Conservation (phyloP, 2,888 invertebrate genomes). For the Erynnis tages region DNA sequence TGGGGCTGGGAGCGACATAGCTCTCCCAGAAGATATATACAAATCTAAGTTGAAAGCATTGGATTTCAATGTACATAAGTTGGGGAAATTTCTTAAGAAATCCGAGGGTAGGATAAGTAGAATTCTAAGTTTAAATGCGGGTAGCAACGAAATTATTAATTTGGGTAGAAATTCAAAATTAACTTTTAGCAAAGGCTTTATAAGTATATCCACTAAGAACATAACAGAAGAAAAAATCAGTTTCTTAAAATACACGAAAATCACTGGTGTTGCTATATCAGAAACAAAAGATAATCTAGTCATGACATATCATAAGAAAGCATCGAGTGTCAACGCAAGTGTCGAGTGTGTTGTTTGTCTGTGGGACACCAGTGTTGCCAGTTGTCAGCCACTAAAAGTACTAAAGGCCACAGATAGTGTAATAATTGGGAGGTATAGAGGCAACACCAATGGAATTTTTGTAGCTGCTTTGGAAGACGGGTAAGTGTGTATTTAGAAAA, state of each 20-base stretch:
- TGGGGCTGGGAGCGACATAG: slow-evolving; percentile 58
- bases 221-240: slow-evolving; percentile 39
- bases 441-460: slow-evolving; percentile 59
- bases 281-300: slow-evolving; percentile 56
- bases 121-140: slow-evolving; percentile 53
- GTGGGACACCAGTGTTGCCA: slow-evolving; percentile 65
- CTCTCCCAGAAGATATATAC: slow-evolving; percentile 59
- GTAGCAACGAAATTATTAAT: slow-evolving; percentile 45
- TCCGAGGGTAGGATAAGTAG: slow-evolving; percentile 53
- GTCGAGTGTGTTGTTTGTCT: slow-evolving; percentile 57
- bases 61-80: slow-evolving; percentile 46
- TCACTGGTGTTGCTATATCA: slow-evolving; percentile 53
- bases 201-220: slow-evolving; percentile 47
- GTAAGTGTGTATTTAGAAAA: too few species aligned
- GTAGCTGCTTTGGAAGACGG: slow-evolving; percentile 66
- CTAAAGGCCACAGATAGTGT: slow-evolving; percentile 62
- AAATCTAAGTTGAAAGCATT: slow-evolving; percentile 55
- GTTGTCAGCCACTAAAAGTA: slow-evolving; percentile 55
- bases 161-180: slow-evolving; percentile 49
- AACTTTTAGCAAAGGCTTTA: slow-evolving; percentile 62
- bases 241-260: slow-evolving; percentile 50
- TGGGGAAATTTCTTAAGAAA: slow-evolving; percentile 62
- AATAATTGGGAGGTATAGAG: slow-evolving; percentile 52
- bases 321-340: slow-evolving; percentile 29
- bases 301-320: slow-evolving; percentile 57